phyloP scores from a whole-genome alignment of 2,113 vertebrate species.

The Regulus satrapa region DNA sequence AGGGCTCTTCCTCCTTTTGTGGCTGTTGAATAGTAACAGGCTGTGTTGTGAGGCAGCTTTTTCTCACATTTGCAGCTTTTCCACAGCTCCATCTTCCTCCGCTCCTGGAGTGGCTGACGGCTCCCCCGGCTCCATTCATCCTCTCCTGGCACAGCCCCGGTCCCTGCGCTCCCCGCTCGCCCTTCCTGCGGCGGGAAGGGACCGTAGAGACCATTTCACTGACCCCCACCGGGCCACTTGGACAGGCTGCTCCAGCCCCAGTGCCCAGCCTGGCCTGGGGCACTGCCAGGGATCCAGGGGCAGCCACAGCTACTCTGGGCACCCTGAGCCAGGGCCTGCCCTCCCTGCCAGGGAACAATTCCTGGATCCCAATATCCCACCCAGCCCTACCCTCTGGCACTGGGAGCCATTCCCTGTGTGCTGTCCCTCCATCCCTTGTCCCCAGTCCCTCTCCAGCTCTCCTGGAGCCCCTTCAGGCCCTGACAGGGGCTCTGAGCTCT shows the following conservation, averaged over 20 bases:
- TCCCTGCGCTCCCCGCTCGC: not conserved
- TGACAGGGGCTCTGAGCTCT: not conserved
- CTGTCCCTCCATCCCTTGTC: not conserved
- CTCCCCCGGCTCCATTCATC: slow-evolving; percentile 10
- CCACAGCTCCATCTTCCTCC: not conserved
- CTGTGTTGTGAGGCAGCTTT: not conserved
- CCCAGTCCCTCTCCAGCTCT: not conserved
- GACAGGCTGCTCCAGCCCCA: rapidly evolving
- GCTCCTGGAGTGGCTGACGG: not conserved
- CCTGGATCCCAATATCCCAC: not conserved
- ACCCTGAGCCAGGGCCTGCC: not conserved
- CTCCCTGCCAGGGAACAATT: not conserved
- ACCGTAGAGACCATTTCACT: rapidly evolving
- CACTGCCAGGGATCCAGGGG: not conserved
- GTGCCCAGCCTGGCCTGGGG: not conserved
- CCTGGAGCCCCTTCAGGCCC: not conserved
- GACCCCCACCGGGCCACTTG: not conserved
- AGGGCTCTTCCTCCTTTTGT: not conserved
- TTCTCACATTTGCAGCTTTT: slow-evolving; percentile 29
- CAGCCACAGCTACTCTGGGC: not conserved
- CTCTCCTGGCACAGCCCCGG: rapidly evolving
- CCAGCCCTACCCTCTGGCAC: not conserved
- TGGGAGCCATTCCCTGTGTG: not conserved
- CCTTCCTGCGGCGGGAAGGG: not conserved
- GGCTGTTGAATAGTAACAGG: not conserved